phyloP scores from a whole-genome alignment of 2,888 invertebrate species.

The Dasypogon diadema region DNA sequence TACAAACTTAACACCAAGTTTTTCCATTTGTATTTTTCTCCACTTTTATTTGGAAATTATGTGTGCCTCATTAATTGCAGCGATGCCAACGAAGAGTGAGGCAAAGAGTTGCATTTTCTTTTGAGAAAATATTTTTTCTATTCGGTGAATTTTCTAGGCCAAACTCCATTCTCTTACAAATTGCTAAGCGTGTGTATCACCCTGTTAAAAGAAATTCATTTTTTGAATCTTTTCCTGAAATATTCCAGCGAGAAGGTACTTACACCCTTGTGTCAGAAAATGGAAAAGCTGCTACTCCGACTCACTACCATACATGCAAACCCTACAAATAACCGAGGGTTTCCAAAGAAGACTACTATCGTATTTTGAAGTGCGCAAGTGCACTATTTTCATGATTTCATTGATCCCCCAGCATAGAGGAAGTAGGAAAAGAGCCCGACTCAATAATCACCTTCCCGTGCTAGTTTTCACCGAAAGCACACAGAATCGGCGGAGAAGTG shows the following conservation, averaged over 20 bases:
- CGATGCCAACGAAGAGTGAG: too few species aligned
- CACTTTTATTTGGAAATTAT: too few species aligned
- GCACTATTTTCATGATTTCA: slow-evolving; percentile 55
- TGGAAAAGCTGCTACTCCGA: background rate
- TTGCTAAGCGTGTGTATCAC: too few species aligned
- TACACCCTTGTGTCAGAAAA: background rate
- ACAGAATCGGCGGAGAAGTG: slow-evolving; percentile 35
- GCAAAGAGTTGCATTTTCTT: too few species aligned
- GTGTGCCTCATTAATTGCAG: too few species aligned
- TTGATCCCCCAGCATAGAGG: slow-evolving; percentile 49
- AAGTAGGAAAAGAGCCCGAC: slow-evolving; percentile 18
- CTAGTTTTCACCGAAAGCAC: slow-evolving; percentile 40
- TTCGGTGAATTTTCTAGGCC: too few species aligned
- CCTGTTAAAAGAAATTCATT: background rate
- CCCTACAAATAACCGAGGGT: background rate
- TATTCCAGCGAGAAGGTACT: background rate
- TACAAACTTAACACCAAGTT: too few species aligned
- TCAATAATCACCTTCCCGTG: slow-evolving; percentile 39
- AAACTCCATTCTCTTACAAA: too few species aligned
- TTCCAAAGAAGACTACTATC: slow-evolving; percentile 12
- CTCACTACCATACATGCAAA: background rate
- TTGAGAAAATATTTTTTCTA: too few species aligned
- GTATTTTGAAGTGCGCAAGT: slow-evolving; percentile 53
- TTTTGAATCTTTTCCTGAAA: background rate
- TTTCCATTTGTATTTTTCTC: too few species aligned